Percentiles rank a stretch among this genome's conserved stretches.
phyloP scores from a whole-genome alignment of 2,888 invertebrate species.

The Abrostola tripartita region DNA sequence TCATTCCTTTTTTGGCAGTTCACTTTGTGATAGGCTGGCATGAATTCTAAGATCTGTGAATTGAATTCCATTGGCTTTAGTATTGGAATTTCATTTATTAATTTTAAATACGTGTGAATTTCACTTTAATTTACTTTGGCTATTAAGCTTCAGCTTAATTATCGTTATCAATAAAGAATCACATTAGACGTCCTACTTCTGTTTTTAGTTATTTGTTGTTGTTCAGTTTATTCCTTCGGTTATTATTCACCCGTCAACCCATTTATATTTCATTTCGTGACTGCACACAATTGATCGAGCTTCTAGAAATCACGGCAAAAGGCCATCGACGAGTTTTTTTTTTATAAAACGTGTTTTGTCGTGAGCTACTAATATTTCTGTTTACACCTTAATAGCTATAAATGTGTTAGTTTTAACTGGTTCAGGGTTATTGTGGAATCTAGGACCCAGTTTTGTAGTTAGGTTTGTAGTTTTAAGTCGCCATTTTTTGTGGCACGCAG shows the following conservation, averaged over 20 bases:
- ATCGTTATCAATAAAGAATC: too few relatives aligned
- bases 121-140: too few relatives aligned
- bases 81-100: too few relatives aligned
- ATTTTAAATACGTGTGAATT: too few relatives aligned
- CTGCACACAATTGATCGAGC: constrained; percentile 17
- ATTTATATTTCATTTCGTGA: constrained; percentile 26
- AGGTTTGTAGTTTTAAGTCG: not conserved
- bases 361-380: constrained; percentile 10
- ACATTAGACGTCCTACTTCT: not conserved
- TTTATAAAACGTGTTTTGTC: constrained; percentile 1
- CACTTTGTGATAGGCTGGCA: too few relatives aligned
- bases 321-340: not conserved
- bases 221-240: not conserved
- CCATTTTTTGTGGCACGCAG: not conserved
- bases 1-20: too few relatives aligned
- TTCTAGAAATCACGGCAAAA: constrained; percentile 15
- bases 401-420: not conserved
- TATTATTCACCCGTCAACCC: not conserved
- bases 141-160: too few relatives aligned
- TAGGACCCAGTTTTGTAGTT: not conserved
- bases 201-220: not conserved
- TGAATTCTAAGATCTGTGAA: too few relatives aligned
- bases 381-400: constrained; percentile 6
- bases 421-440: constrained; percentile 7
- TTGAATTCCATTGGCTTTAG: too few relatives aligned